Conservation (phyloP, 2,797 vertebrate species). For the Siniperca undulata region DNA sequence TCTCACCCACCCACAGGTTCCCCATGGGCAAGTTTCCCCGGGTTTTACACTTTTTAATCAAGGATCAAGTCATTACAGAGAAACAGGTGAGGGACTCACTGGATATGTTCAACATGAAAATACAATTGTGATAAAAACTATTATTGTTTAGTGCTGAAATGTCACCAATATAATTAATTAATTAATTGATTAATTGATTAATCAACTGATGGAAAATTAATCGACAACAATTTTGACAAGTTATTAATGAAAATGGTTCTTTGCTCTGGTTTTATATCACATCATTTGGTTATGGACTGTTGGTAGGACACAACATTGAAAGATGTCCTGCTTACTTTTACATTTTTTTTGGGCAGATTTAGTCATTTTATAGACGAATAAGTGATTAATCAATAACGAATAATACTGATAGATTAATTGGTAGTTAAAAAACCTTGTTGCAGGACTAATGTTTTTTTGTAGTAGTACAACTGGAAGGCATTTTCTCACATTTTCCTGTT, state of each 20-base stretch:
- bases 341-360: too few species aligned
- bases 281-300: background rate
- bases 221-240: background rate
- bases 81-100: conserved; percentile 61
- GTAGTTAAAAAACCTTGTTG: background rate
- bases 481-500: background rate
- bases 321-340: background rate
- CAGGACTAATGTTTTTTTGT: background rate
- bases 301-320: background rate
- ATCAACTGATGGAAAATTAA: background rate
- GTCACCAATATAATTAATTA: background rate
- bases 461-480: too few species aligned
- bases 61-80: conserved; percentile 74
- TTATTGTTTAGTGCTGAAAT: background rate
- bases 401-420: background rate
- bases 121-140: background rate
- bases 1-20: conserved; percentile 73
- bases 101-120: background rate
- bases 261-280: background rate
- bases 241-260: background rate
- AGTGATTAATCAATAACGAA: background rate
- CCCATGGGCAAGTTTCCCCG: conserved; percentile 76
- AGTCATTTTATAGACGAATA: background rate
- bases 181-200: background rate
- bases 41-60: conserved; percentile 64